Percentiles rank a stretch among this genome's conserved stretches.
phyloP scores from a whole-genome alignment of 2,888 invertebrate genomes.

The Cremastobaeus sp. region DNA sequence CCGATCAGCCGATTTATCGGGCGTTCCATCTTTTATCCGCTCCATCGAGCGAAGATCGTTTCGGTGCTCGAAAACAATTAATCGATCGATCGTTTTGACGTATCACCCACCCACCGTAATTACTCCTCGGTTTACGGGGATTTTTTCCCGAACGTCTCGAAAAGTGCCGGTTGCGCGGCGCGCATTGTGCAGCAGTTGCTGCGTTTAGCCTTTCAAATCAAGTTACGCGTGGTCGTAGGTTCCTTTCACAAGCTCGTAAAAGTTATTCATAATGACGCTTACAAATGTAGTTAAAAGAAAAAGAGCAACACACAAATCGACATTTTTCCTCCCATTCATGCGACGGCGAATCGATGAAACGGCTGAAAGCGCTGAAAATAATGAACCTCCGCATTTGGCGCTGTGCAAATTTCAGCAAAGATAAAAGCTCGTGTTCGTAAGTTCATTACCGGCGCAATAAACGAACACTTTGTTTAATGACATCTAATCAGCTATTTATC shows the following conservation, averaged over 20 bases:
- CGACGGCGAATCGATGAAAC: too few species aligned
- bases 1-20: conserved; percentile 35
- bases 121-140: conserved; percentile 14
- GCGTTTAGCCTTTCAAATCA: conserved; percentile 58
- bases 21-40: conserved; percentile 8
- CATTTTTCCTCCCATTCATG: too few species aligned
- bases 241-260: conserved; percentile 61
- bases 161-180: conserved; percentile 31
- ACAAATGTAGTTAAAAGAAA: too few species aligned
- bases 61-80: conserved; percentile 25
- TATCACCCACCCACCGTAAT: conserved; percentile 22
- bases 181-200: conserved; percentile 34
- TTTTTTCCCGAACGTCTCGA: conserved; percentile 26
- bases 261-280: conserved; percentile 59
- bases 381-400: too few species aligned
- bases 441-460: conserved; percentile 39
- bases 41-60: conserved; percentile 15
- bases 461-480: conserved; percentile 37
- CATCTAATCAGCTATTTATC: conserved; percentile 31
- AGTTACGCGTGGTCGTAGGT: conserved; percentile 54
- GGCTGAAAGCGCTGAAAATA: too few species aligned
- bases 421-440: conserved; percentile 28
- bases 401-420: too few species aligned
- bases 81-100: conserved; percentile 29
- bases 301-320: too few species aligned